phyloP scores from a whole-genome alignment of 2,888 invertebrate genomes.

The Campoplex nolae region DNA sequence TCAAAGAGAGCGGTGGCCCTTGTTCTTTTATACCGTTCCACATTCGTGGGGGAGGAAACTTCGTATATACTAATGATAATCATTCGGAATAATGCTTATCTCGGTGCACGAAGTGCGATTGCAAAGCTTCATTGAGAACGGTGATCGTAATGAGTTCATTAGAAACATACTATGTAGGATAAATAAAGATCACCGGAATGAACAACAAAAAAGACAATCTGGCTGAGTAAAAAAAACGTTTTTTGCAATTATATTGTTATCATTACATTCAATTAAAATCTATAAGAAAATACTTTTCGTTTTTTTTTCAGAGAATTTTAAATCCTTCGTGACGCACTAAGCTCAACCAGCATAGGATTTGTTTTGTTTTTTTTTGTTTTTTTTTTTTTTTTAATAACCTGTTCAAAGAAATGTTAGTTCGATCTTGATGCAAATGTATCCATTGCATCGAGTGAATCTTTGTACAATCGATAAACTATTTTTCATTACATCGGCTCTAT shows the following conservation, averaged over 20 bases:
- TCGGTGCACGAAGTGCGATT: slow-evolving; percentile 3
- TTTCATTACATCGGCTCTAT: background rate
- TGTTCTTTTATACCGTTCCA: slow-evolving; percentile 20
- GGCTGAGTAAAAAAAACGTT: background rate
- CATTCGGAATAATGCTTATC: slow-evolving; percentile 35
- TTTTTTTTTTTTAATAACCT: no score
- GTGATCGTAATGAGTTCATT: slow-evolving; percentile 18
- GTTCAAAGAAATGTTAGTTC: no score
- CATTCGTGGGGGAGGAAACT: background rate
- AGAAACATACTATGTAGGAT: background rate
- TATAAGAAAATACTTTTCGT: background rate
- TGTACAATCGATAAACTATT: background rate
- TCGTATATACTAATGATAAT: slow-evolving; percentile 35
- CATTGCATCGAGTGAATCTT: background rate
- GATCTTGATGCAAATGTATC: no score
- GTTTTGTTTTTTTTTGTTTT: background rate
- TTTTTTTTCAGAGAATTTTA: background rate
- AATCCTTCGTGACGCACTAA: background rate
- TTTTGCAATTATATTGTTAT: background rate
- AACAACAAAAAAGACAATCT: background rate
- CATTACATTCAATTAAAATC: background rate
- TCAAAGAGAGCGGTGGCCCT: slow-evolving; percentile 3
- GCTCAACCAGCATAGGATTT: background rate
- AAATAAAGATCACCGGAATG: background rate
- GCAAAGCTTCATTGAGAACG: slow-evolving; percentile 5